Conservation (phyloP, 1,140 invertebrate species). For the Agrilus planipennis region DNA sequence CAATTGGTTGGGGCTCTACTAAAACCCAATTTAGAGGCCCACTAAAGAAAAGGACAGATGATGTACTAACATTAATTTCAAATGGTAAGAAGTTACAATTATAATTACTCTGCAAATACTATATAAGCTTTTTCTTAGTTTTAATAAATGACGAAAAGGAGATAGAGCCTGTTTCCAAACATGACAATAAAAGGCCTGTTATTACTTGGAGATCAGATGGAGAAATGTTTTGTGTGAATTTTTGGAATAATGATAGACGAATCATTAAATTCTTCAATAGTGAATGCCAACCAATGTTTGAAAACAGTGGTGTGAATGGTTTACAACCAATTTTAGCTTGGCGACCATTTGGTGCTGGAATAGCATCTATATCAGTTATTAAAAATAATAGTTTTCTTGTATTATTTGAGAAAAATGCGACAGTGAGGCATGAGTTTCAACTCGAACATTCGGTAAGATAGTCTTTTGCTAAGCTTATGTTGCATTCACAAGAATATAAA, state of each 20-base stretch:
- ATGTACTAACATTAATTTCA: too few species aligned
- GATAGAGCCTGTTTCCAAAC: too few species aligned
- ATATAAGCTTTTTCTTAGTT: not conserved
- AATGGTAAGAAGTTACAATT: not conserved
- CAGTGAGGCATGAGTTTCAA: too few species aligned
- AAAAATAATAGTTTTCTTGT: too few species aligned
- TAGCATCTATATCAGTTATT: not conserved
- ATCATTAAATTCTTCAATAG: not conserved
- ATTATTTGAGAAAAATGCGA: too few species aligned
- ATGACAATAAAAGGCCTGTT: not conserved
- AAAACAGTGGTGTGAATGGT: not conserved
- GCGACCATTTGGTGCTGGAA: not conserved
- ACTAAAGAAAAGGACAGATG: not conserved
- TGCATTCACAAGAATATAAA: too few species aligned
- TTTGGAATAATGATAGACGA: not conserved
- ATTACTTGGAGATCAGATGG: not conserved
- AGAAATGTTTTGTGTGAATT: not conserved
- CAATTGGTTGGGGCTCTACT: not conserved
- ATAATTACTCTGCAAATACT: not conserved
- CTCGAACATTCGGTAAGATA: too few species aligned
- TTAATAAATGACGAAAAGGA: too few species aligned
- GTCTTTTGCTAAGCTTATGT: too few species aligned
- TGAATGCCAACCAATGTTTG: not conserved
- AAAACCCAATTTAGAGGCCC: not conserved
- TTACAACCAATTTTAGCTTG: not conserved